A percentile compares a stretch with the other conserved stretches of the same genome.
Evolutionary conservation across 2,113 vertebrate species (phyloP).

Genomic region (Cephalopterus ornatus): DNA sequence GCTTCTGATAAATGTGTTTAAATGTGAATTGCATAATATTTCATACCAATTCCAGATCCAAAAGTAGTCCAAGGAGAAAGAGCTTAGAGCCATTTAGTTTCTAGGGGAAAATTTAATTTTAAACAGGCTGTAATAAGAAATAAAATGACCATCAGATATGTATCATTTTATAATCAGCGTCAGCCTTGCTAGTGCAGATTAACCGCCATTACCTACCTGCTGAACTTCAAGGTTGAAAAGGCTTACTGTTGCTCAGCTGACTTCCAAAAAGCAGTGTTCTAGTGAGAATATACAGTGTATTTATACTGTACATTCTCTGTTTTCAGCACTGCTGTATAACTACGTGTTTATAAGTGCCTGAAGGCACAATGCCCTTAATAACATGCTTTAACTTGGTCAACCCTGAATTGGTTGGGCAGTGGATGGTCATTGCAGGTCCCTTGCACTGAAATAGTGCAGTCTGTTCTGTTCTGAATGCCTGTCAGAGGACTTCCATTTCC

Average conservation of each 20-base stretch:
- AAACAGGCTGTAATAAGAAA: background rate
- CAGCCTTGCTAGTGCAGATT: background rate
- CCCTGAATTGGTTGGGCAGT: background rate
- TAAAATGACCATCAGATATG: background rate
- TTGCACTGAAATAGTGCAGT: background rate
- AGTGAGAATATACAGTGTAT: background rate
- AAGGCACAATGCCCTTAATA: background rate
- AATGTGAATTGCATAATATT: background rate
- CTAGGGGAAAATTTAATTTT: background rate
- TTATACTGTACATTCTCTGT: background rate
- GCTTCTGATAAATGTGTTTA: background rate
- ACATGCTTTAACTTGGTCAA: background rate
- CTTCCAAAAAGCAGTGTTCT: background rate
- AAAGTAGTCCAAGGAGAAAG: background rate
- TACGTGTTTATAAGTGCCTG: rapidly evolving
- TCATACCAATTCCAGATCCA: background rate
- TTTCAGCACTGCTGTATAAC: background rate
- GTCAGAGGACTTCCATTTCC: background rate
- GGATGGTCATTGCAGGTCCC: rapidly evolving
- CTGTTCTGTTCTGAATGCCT: background rate
- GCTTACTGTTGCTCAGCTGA: background rate
- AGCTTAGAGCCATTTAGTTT: background rate
- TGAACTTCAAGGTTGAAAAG: background rate
- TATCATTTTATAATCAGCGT: conserved; percentile 7
- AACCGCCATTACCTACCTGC: background rate